These are phyloP conservation scores for Lamprotornis superbus DNA, from an alignment of 2,113 vertebrate genomes.

Conservation along the genomic window DNA sequence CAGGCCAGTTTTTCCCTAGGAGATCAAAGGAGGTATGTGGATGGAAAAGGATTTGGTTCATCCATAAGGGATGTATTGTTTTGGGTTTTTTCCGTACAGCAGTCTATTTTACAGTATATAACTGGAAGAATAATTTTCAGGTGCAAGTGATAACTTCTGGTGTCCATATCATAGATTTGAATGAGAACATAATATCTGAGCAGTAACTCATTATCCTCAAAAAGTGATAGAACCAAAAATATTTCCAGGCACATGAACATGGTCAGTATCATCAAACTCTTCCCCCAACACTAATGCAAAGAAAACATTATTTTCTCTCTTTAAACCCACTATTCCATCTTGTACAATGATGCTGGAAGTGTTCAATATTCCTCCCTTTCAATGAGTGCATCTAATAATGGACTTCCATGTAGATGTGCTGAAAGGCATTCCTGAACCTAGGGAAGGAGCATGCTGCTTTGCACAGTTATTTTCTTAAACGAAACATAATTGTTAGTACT, in stretches of 20 bases:
- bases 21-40: neutral
- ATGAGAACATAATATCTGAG: neutral
- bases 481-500: neutral
- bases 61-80: neutral
- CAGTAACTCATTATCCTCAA: neutral
- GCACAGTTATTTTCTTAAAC: neutral
- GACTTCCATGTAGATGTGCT: neutral
- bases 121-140: neutral
- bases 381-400: neutral
- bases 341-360: accelerated
- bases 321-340: neutral
- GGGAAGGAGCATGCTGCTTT: neutral
- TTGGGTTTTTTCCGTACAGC: neutral
- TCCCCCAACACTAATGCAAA: neutral
- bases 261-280: neutral
- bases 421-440: neutral
- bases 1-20: neutral
- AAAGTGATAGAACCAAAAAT: neutral
- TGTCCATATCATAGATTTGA: neutral
- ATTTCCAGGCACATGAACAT: neutral
- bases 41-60: neutral
- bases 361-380: neutral
- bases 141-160: neutral
- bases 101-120: neutral
- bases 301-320: neutral